These are phyloP conservation scores for Edolisoma coerulescens DNA, from an alignment of 2,113 vertebrate genomes.

Conservation along the genomic window DNA sequence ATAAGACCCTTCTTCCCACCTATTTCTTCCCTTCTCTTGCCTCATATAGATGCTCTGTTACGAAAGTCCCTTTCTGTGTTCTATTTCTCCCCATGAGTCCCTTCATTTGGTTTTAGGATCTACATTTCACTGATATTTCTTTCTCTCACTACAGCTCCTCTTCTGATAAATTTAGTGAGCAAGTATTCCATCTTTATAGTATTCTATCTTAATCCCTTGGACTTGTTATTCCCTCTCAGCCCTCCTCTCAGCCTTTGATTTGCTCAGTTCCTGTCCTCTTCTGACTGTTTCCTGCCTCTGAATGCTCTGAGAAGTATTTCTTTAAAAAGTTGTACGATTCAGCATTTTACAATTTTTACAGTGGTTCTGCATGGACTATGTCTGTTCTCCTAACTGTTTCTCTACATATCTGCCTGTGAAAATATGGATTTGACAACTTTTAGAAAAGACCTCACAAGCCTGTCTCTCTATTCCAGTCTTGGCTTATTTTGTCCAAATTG, in stretches of 20 bases:
- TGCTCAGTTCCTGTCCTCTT: not conserved
- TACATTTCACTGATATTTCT: not conserved
- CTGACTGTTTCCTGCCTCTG: not conserved
- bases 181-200: not conserved
- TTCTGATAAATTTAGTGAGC: not conserved
- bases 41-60: not conserved
- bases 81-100: not conserved
- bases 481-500: not conserved
- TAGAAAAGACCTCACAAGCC: not conserved
- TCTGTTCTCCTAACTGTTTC: not conserved
- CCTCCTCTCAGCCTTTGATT: not conserved
- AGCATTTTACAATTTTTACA: not conserved
- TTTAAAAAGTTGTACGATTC: not conserved
- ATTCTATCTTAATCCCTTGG: not conserved
- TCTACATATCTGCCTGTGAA: not conserved
- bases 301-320: not conserved
- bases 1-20: not conserved
- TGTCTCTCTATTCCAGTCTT: not conserved
- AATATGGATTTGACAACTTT: not conserved
- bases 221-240: not conserved
- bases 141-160: not conserved
- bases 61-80: not conserved
- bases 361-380: not conserved
- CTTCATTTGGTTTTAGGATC: not conserved
- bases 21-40: not conserved